A percentile compares a stretch with the other conserved stretches of the same genome.
Evolutionary conservation across 2,113 vertebrate genomes (phyloP).

Genomic region (Pelmatolapia mariae): DNA sequence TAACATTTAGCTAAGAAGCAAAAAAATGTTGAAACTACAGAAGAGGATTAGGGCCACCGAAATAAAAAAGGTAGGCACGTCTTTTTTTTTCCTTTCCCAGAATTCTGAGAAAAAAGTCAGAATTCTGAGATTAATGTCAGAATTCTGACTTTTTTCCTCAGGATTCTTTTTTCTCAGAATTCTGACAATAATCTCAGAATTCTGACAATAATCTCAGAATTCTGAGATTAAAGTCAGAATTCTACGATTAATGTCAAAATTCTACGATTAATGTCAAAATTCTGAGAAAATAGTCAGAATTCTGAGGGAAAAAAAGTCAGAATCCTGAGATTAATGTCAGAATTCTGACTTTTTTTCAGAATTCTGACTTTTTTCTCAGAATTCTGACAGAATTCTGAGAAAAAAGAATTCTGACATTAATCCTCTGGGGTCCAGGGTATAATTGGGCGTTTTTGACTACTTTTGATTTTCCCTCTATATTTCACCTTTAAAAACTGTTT

Average conservation of each 20-base stretch:
- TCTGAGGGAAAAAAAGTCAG: too few species aligned
- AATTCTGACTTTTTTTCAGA: too few species aligned
- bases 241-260: accelerated
- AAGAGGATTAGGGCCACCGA: neutral
- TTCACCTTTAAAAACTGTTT: neutral
- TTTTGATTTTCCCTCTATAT: neutral
- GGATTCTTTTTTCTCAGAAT: too few species aligned
- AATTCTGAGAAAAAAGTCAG: neutral
- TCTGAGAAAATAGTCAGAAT: too few species aligned
- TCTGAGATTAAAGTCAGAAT: neutral
- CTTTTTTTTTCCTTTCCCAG: neutral
- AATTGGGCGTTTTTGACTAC: neutral
- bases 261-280: accelerated
- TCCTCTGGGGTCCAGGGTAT: neutral
- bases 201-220: neutral
- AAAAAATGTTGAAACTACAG: neutral
- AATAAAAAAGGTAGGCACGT: neutral
- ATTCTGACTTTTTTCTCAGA: too few species aligned
- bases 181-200: neutral
- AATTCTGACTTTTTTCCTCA: neutral
- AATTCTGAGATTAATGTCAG: neutral
- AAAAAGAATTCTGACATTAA: neutral
- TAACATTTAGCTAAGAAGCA: neutral
- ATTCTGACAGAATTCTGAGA: neutral
- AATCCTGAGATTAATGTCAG: too few species aligned